Evolutionary conservation across 92 coral and sea anemone species (phyloP).

Genomic region (Blastomussa wellsi): DNA sequence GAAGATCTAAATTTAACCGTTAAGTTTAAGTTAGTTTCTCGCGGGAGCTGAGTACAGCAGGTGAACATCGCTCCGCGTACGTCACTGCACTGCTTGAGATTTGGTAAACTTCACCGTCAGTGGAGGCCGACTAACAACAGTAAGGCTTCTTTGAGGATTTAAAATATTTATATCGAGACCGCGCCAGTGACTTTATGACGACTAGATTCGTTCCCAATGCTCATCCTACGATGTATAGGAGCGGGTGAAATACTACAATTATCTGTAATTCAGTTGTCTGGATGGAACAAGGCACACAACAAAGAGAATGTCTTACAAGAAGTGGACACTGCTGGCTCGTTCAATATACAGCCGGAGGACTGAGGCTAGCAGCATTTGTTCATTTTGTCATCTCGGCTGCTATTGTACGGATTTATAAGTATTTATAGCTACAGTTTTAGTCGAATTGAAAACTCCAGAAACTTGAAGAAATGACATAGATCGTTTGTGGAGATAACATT

Average conservation of each 20-base stretch:
- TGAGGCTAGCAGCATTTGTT: not conserved
- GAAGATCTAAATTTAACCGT: slow-evolving; percentile 21
- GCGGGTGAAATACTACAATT: not conserved
- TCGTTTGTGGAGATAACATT: not conserved
- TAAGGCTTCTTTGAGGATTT: not conserved
- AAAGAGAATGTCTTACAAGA: not conserved
- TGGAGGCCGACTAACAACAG: slow-evolving; percentile 11
- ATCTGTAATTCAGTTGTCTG: not conserved
- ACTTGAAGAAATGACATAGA: not conserved
- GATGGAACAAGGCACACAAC: not conserved
- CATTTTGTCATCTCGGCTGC: not conserved
- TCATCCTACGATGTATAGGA: not conserved
- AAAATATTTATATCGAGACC: slow-evolving; percentile 13
- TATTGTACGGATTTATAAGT: not conserved
- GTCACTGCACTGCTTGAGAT: slow-evolving; percentile 29
- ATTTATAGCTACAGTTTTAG: not conserved
- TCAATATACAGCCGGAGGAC: too few relatives aligned
- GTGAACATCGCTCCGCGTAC: slow-evolving; percentile 1
- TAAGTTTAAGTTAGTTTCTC: not conserved
- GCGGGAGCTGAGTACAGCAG: slow-evolving; percentile 4
- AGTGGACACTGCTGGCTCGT: too few relatives aligned
- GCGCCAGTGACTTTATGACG: not conserved
- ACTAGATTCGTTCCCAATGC: not conserved
- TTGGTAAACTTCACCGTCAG: not conserved
- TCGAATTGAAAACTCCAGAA: slow-evolving; percentile 11